Percentiles rank a stretch among this genome's conserved stretches.
These are phyloP conservation scores for Erebia aethiops DNA, from an alignment of 2,888 invertebrate genomes.

Conservation along the genomic window DNA sequence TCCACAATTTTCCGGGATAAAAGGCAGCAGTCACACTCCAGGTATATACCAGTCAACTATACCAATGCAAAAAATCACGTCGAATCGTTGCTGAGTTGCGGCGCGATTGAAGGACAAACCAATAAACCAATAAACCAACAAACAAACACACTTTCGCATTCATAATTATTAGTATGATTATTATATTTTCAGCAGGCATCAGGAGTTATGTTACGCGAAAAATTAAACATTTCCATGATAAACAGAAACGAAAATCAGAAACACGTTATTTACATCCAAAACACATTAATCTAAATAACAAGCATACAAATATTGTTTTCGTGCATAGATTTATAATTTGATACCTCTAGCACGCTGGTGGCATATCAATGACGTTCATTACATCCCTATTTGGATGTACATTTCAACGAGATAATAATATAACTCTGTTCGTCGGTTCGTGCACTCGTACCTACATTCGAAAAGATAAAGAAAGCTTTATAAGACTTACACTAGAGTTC, in stretches of 20 bases:
- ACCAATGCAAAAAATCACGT: no score
- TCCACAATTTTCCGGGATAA: no score
- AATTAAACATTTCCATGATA: background rate
- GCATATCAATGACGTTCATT: constrained; percentile 62
- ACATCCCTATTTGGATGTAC: constrained; percentile 53
- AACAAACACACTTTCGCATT: no score
- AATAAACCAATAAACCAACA: no score
- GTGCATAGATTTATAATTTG: constrained; percentile 59
- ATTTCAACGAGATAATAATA: background rate
- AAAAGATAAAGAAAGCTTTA: no score
- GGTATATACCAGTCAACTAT: no score
- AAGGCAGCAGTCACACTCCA: no score
- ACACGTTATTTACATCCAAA: constrained; percentile 10
- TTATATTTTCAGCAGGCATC: background rate
- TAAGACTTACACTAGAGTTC: no score
- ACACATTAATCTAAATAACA: constrained; percentile 27
- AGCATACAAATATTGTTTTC: constrained; percentile 34
- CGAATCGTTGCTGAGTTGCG: no score
- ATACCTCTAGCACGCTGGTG: constrained; percentile 45
- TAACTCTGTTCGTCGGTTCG: background rate
- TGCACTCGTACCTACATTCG: no score
- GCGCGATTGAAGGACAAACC: no score
- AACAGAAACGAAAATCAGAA: constrained; percentile 14
- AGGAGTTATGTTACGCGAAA: background rate
- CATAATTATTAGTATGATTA: no score